phyloP scores from a whole-genome alignment of 1,140 invertebrate genomes.

The Nasonia vitripennis region DNA sequence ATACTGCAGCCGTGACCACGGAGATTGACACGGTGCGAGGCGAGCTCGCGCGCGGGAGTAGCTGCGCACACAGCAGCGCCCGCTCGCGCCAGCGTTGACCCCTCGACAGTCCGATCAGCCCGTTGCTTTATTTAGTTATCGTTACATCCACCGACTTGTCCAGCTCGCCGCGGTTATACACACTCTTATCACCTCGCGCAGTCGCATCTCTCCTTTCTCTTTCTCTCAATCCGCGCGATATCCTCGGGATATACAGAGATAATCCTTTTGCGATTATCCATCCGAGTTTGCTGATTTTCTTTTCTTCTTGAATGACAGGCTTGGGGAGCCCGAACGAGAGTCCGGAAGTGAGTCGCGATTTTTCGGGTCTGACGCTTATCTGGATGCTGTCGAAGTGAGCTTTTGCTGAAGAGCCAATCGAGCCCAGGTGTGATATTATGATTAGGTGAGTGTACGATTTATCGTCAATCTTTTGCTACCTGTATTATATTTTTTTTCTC shows the following conservation, averaged over 20 bases:
- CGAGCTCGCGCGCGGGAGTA: not conserved
- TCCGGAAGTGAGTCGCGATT: not conserved
- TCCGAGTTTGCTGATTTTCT: not conserved
- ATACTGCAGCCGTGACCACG: not conserved
- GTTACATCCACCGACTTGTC: slow-evolving; percentile 38
- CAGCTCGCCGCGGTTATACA: slow-evolving; percentile 25
- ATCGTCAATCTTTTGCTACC: too few relatives aligned
- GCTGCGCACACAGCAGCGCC: slow-evolving; percentile 56
- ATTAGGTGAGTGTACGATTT: slow-evolving; percentile 68
- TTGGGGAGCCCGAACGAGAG: not conserved
- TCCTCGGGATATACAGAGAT: too few relatives aligned
- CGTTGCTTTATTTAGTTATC: slow-evolving; percentile 48
- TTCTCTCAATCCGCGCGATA: too few relatives aligned
- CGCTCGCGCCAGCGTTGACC: slow-evolving; percentile 37
- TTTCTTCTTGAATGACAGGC: not conserved
- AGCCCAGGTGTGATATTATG: slow-evolving; percentile 69
- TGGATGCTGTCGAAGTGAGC: slow-evolving; percentile 57
- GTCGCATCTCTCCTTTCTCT: not conserved
- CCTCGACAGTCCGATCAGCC: not conserved
- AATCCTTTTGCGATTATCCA: too few relatives aligned
- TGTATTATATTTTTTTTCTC: too few relatives aligned
- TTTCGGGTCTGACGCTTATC: not conserved
- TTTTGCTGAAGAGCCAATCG: slow-evolving; percentile 57
- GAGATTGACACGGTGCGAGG: not conserved
- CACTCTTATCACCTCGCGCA: not conserved